Base-by-base conservation (phyloP, 2,888 invertebrate species). In the Octodonta nipae region DNA sequence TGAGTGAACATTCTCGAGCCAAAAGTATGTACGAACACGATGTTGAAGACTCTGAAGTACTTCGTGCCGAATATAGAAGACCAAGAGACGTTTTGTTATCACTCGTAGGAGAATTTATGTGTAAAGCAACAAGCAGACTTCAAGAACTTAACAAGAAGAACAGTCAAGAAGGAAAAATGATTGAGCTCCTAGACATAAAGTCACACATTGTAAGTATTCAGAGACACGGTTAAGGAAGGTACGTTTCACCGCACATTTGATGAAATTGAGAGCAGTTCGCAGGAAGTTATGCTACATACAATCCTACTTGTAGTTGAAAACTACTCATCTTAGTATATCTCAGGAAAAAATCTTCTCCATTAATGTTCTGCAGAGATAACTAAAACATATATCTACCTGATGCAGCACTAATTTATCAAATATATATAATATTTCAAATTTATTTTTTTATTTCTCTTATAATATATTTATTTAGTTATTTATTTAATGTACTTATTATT, bases 161-260 rank as follows among this genome's bases (percentile, higher is more conserved):
- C 20, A 84, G 87, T 15, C 77, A 77, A 41, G 91, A 92, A 43
- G 81, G 81, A 24, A 91, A 95, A 55, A 73, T 78, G 0, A 80
- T 89, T 1, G 96, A 98, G 52, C 65, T 98, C 8, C 66, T 98
- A 12, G 98, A 98, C 60, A 80, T 82, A 31, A 87, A 89, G 56
- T 91, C 93, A 25, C 95, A 98, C 60, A 83, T 92, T 54, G 89
- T 89, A 65, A 70, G 73, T n/a, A n/a, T n/a, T n/a, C n/a, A n/a
- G 22, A 22, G 22, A 20, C 20, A 6, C n/a, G 20, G 6, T 20
- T 20, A 7, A 20, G 6, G 20, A 7, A 20, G 6, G n/a, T 6
- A 7, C 20, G 20, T 6, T 7, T 20, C 20, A n/a, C 6, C 20
- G 6, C 7, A 20, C 20, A 6, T 6, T 7, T 20, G 20, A n/a